These are phyloP conservation scores for Nymphalis c-album DNA, from an alignment of 2,888 invertebrate genomes.

Conservation along the genomic window DNA sequence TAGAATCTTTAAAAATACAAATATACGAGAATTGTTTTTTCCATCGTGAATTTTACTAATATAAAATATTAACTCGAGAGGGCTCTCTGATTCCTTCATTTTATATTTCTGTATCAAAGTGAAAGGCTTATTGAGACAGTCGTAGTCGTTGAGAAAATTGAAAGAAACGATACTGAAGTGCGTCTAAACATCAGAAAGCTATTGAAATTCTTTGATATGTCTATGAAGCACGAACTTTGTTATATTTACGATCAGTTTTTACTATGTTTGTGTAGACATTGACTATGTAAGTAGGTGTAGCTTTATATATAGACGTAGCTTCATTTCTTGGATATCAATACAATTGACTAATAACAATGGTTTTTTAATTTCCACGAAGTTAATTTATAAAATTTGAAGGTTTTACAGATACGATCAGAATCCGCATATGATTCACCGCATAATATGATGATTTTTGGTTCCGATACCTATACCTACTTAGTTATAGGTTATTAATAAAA, in stretches of 20 bases:
- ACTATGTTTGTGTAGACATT: neutral
- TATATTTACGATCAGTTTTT: neutral
- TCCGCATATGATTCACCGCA: too few relatives aligned
- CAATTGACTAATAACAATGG: too few relatives aligned
- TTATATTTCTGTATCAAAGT: constrained; percentile 8
- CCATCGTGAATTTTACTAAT: neutral
- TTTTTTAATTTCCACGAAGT: too few relatives aligned
- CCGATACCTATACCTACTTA: too few relatives aligned
- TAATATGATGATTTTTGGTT: too few relatives aligned
- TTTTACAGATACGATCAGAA: too few relatives aligned
- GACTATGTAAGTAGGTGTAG: neutral
- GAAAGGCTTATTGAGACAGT: constrained; percentile 10
- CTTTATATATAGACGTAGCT: too few relatives aligned
- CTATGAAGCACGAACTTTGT: neutral
- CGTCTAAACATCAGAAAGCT: neutral
- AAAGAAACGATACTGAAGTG: constrained; percentile 9
- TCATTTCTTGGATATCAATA: too few relatives aligned
- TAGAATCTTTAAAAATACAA: too few relatives aligned
- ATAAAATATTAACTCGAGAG: neutral
- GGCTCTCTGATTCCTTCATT: neutral
- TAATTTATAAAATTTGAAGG: too few relatives aligned
- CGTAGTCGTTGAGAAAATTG: constrained; percentile 6
- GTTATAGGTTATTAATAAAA: too few relatives aligned
- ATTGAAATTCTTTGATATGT: constrained; percentile 7
- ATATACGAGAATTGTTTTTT: neutral